Evolutionary conservation across 1,140 invertebrate species (phyloP), one percentile per base, ranked within the genome.

Genomic region (Bombus cullumanus): DNA sequence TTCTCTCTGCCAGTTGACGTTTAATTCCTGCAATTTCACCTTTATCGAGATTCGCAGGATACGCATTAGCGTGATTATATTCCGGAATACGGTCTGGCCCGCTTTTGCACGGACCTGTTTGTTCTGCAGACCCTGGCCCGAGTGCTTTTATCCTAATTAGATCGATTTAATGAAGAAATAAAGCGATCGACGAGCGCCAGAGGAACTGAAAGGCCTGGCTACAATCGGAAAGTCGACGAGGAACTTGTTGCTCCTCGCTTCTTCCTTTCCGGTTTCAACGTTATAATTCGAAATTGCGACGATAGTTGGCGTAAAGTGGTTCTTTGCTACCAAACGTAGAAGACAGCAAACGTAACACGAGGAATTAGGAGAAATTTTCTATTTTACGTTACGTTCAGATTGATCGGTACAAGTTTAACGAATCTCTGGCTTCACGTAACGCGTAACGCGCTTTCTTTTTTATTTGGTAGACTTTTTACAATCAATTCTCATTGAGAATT

Each of bases 71-170:
- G 68, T 81, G 83, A 81, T 85, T 81, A 81, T 85, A 81, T 81
- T 66, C 57, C 43, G 22, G 69, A 47, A 79, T 71, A 62, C 47
- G 43, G 12, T 25, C n/a, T 15, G 12, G 15, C n/a, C 13, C 0
- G 18, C 76, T 79, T 72, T 72, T 31, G n/a, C 68, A 69, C 15
- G 43, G 43, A 34, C 34, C 78, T 81, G 77, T 85, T 85, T 85
- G 78, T 68, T 57, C 78, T 81, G 41, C 31, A 37, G 57, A 57
- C 12, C 2, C 53, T 13, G 39, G 5, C 37, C 31, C 31, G 69
- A 41, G 59, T 74, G 83, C 83, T 85, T 85, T 85, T 73, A 85
- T 81, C 69, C 83, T 81, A 85, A 85, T 85, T 85, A 85, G 57
- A 85, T 74, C 31, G 68, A 34, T 34, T 81, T 81, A 81, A 81